Conservation (phyloP, 2,113 vertebrate genomes). For the Willisornis vidua region DNA sequence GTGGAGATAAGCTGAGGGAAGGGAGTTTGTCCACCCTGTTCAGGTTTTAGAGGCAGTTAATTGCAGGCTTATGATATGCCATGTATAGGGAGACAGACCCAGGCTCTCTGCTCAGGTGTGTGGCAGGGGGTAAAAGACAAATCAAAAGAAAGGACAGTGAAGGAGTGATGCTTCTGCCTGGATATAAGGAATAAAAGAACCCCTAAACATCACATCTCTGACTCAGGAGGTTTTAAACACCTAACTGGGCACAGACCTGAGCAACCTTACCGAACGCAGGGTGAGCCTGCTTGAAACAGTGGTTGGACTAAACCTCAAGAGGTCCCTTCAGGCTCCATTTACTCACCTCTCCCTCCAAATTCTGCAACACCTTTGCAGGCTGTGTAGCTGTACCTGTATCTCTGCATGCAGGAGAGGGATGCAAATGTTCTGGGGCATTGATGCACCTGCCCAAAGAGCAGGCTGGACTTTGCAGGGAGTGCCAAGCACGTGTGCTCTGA, state of each 20-base stretch:
- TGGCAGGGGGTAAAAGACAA: neutral
- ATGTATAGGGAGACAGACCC: neutral
- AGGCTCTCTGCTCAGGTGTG: neutral
- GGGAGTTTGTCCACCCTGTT: neutral
- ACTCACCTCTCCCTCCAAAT: neutral
- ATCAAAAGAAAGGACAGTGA: neutral
- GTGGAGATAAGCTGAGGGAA: neutral
- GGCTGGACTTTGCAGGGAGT: neutral
- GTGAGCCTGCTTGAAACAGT: neutral
- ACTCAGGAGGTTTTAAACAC: neutral
- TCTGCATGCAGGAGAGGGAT: neutral
- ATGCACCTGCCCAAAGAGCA: neutral
- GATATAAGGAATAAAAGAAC: neutral
- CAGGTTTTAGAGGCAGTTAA: neutral
- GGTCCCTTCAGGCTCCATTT: neutral
- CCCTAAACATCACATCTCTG: neutral
- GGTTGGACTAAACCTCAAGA: neutral
- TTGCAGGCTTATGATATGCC: neutral
- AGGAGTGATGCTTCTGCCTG: neutral
- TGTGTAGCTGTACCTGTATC: neutral
- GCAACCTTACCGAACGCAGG: neutral
- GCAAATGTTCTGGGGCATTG: fast-evolving
- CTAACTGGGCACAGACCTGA: neutral
- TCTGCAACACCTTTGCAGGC: neutral
- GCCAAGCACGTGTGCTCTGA: fast-evolving